Base-by-base conservation (phyloP, 1,140 invertebrate genomes). In the Oryctes rhinoceros region DNA sequence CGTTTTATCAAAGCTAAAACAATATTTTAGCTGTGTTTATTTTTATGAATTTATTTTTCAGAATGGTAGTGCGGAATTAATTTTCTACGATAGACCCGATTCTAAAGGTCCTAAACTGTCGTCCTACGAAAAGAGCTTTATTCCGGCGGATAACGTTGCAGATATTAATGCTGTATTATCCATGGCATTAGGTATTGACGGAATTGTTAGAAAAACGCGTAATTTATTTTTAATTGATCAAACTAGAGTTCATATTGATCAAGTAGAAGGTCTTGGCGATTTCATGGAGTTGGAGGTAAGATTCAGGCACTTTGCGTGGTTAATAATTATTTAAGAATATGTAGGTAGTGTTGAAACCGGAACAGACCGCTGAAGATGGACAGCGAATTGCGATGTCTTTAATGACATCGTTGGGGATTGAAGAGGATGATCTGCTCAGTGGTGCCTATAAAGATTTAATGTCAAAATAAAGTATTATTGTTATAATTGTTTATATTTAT, bases 251-350 rank as follows among this genome's bases (percentile, higher is more conserved):
- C 97, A 98, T 87, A 89, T 98, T 81, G 97, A 99, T 88, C 86
- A 91, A 83, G 97, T 98, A 0, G 88, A 93, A 83, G 90, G 89
- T 76, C 89, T 98, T 15, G 97, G 97, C 5, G 86, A 94, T 86
- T 98, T 95, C 86, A 93, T 98, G 90, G 97, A 98, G 89, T 89
- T 98, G 53, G 97, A 98, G 90, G 96, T 97, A 18, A n/a, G n/a
- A 71, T 24, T 71, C 2, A 71, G 35, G 13, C 37, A 35, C 7
- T 1, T 53, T 47, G 20, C 10, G 37, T 15, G 18, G 47, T 37
- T 59, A 7, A 20, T 67, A 18, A 35, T 48, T 6, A 65, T 53
- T 30, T 59, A 7, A 5, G 24, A 48, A 49, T 7, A 53, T 86
- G 65, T 80, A 92, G 91, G 92, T 93, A 18, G 90, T 92, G 18